Conservation (phyloP, 2,113 vertebrate genomes). For the Saimiri boliviensis region DNA sequence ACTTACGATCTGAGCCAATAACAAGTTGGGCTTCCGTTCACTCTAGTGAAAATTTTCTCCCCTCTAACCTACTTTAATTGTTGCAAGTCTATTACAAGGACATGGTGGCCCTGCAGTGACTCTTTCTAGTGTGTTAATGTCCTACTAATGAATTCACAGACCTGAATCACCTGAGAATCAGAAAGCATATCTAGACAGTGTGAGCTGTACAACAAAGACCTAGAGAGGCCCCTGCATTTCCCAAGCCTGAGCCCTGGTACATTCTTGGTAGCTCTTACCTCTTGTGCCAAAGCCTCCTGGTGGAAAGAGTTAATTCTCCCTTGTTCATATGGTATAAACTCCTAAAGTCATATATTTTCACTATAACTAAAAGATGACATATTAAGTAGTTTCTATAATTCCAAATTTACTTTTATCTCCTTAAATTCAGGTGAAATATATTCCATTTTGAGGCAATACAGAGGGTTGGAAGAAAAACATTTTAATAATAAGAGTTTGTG, state of each 20-base stretch:
- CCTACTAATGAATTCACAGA: background rate
- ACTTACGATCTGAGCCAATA: background rate
- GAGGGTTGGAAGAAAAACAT: background rate
- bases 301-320: background rate
- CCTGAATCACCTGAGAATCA: background rate
- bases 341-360: too few species aligned
- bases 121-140: background rate
- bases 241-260: background rate
- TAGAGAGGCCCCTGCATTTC: background rate
- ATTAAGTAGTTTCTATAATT: background rate
- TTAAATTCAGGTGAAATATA: slow-evolving; percentile 21
- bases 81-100: background rate
- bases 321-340: background rate
- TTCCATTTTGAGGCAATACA: background rate
- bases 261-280: background rate
- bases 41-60: background rate
- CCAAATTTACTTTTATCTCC: background rate
- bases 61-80: background rate
- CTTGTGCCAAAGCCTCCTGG: background rate
- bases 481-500: background rate
- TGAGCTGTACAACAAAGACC: too few species aligned
- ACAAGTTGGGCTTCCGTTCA: background rate
- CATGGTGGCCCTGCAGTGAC: background rate
- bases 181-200: background rate
- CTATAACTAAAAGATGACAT: background rate